A percentile compares a stretch with the other conserved stretches of the same genome.
phyloP scores from a whole-genome alignment of 30 jellyfish, hydroid and myxozoan genomes.

The Clytia hemisphaerica region DNA sequence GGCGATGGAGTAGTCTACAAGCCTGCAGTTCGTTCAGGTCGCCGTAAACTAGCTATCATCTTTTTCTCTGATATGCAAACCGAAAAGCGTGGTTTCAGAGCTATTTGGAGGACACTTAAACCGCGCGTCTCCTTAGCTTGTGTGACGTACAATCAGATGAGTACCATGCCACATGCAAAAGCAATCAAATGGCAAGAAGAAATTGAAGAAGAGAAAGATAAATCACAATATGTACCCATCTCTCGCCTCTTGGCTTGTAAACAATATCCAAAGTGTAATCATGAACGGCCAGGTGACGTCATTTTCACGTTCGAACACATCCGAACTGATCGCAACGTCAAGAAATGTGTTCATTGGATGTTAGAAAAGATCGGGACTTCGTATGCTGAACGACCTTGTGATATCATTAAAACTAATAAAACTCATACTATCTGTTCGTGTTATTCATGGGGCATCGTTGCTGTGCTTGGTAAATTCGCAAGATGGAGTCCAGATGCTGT shows the following conservation, averaged over 20 bases:
- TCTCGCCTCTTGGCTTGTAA: conserved; percentile 78
- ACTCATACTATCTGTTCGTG: conserved; percentile 92
- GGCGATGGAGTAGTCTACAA: background rate
- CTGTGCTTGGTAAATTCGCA: conserved; percentile 62
- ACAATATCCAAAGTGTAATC: conserved; percentile 86
- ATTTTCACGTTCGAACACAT: conserved; percentile 77
- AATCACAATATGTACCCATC: conserved; percentile 39
- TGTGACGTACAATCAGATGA: conserved; percentile 57
- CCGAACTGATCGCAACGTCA: conserved; percentile 54
- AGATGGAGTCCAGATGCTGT: conserved; percentile 20
- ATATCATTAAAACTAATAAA: conserved; percentile 52
- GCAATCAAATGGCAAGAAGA: conserved; percentile 15
- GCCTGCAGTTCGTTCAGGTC: conserved; percentile 64
- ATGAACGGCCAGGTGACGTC: conserved; percentile 61
- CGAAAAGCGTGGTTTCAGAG: conserved; percentile 66
- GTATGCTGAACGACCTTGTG: conserved; percentile 55
- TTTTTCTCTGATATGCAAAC: conserved; percentile 46
- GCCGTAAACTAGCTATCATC: conserved; percentile 46
- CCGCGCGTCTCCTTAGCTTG: conserved; percentile 91
- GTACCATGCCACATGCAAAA: conserved; percentile 30
- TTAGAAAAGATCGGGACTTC: conserved; percentile 69
- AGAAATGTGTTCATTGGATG: conserved; percentile 72
- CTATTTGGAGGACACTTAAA: conserved; percentile 71
- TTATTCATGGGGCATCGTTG: conserved; percentile 73
- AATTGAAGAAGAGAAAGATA: conserved; percentile 2